Conservation (phyloP, 2,797 vertebrate species). For the Enteromius trimaculatus region DNA sequence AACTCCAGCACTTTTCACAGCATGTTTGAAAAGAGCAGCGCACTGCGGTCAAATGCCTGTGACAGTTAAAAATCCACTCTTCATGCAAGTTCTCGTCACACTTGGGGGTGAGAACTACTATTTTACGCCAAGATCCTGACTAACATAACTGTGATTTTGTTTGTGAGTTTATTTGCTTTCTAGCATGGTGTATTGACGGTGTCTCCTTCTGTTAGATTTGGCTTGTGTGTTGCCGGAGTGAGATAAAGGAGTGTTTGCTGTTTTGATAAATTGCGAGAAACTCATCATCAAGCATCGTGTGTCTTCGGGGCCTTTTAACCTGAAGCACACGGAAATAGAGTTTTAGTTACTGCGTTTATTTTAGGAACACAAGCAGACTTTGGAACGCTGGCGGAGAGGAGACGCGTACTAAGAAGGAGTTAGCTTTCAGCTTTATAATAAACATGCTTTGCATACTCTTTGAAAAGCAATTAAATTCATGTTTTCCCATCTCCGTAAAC, state of each 20-base stretch:
- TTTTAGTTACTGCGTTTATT: conserved; percentile 24
- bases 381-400: conserved; percentile 1
- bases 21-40: conserved; percentile 32
- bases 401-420: conserved; percentile 2
- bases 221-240: background rate
- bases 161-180: conserved; percentile 2
- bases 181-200: background rate
- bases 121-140: background rate
- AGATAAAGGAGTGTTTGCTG: conserved; percentile 14
- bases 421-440: conserved; percentile 26
- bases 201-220: conserved; percentile 8
- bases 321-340: conserved; percentile 11
- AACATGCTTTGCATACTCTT: conserved; percentile 28
- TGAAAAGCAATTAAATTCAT: conserved; percentile 34
- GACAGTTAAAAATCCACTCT: conserved; percentile 10
- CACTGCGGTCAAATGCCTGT: conserved; percentile 12
- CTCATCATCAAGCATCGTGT: background rate
- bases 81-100: conserved; percentile 2
- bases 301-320: conserved; percentile 24
- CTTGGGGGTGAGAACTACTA: background rate
- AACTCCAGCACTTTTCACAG: conserved; percentile 18
- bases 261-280: conserved; percentile 20
- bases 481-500: conserved; percentile 28
- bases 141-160: background rate
- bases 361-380: conserved; percentile 2